Evolutionary conservation across 2,888 invertebrate genomes (phyloP).

Genomic region (Nematopogon swammerdamellus): DNA sequence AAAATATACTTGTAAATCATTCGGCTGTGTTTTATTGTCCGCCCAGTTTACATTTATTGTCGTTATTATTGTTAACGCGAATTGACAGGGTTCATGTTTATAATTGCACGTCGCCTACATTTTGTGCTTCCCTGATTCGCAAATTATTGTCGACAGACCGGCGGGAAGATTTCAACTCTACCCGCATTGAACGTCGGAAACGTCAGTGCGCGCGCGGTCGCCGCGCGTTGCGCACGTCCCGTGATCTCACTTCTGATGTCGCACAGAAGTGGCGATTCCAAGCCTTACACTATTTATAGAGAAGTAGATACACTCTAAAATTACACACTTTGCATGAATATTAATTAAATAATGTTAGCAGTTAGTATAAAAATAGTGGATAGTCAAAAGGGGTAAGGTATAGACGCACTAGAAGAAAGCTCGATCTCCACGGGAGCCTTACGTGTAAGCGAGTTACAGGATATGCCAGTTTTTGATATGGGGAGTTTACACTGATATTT

Average conservation of each 20-base stretch:
- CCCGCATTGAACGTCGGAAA: background rate
- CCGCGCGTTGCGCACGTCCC: background rate
- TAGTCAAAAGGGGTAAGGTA: background rate
- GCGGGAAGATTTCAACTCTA: background rate
- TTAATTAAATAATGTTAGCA: background rate
- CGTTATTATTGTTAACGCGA: background rate
- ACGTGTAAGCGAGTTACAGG: background rate
- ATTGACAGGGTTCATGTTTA: background rate
- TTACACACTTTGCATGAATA: background rate
- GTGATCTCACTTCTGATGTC: background rate
- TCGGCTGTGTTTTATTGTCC: background rate
- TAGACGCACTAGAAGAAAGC: background rate
- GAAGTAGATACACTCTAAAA: too few species aligned
- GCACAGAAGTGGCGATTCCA: too few species aligned
- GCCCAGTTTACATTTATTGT: background rate
- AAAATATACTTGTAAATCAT: too few species aligned
- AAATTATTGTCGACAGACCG: background rate
- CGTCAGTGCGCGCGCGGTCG: background rate
- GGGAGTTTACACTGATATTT: background rate
- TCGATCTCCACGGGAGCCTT: background rate
- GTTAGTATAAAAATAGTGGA: background rate
- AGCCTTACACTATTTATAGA: too few species aligned
- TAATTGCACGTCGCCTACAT: background rate
- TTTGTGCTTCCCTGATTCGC: background rate
- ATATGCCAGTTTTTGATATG: background rate